phyloP scores from a whole-genome alignment of 2,888 invertebrate species.

The Aphodius sticticus region DNA sequence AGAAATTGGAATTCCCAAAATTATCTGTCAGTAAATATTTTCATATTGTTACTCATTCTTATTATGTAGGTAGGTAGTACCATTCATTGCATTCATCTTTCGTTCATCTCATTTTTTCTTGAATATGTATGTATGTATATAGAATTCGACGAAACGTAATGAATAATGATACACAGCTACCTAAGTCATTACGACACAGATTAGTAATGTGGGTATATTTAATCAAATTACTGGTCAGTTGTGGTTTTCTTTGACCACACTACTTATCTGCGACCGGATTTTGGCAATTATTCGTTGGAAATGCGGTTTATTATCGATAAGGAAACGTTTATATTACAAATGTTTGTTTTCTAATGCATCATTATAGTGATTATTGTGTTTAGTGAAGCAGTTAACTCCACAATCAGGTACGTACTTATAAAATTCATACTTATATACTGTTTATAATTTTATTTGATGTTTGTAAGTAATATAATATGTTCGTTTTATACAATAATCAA shows the following conservation, averaged over 20 bases:
- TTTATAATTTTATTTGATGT: neutral
- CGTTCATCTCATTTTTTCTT: too few species aligned
- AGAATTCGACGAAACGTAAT: neutral
- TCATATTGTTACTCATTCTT: too few species aligned
- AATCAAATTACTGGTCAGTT: slow-evolving; percentile 5
- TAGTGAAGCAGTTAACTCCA: neutral
- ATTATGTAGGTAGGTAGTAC: neutral
- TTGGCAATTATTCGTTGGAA: slow-evolving; percentile 15
- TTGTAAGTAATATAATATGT: neutral
- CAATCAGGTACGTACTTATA: neutral
- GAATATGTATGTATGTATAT: too few species aligned
- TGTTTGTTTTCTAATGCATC: neutral
- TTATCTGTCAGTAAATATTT: too few species aligned
- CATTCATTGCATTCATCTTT: neutral
- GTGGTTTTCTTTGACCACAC: slow-evolving; percentile 21
- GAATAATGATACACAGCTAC: neutral
- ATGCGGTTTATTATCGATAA: slow-evolving; percentile 25
- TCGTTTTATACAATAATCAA: too few species aligned
- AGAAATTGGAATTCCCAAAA: too few species aligned
- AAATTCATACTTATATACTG: neutral
- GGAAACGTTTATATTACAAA: neutral
- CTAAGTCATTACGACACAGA: neutral
- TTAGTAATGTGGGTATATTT: neutral
- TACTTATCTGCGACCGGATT: slow-evolving; percentile 14
- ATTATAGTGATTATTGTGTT: neutral